Base-by-base conservation (phyloP, 2,113 vertebrate genomes). In the Lophochroa leadbeateri region DNA sequence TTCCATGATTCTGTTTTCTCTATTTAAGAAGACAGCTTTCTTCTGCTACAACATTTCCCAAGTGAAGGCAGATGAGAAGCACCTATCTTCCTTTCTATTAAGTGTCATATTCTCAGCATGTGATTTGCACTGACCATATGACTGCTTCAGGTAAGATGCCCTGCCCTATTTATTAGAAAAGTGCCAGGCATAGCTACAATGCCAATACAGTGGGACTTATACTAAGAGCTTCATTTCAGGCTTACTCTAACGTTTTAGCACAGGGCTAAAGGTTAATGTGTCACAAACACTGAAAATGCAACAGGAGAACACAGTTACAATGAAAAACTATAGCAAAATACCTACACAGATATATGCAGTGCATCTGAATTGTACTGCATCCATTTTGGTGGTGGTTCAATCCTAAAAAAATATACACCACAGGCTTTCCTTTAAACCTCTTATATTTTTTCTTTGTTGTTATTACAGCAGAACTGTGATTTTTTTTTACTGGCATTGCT, bases 201-300 rank as follows among this genome's bases (percentile, higher is more conserved):
- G 9, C 17, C 69, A 93, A 19, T 0, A 82, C 11, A 78, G 0
- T 2, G 21, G 8, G n/a, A 86, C 7, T 28, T 63, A 65, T 1
- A 55, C 21, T 5, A 77, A 53, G 37, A 74, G 9, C 31, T 63
- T 86, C 20, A 70, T 74, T 69, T 70, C 5, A 79, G 77, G 52
- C 35, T 37, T 18, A 46, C n/a, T 85, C 17, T 53, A 85, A 41
- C 11, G 24, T 57, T 44, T 47, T 37, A 64, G 35, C 20, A 67
- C n/a, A 83, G 41, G 93, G 18, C 25, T 70, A 43, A 78, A 74
- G 39, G 31, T 37, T 65, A 57, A 57, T 17, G 12, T 12, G 47
- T 55, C 46, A 60, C 39, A 43, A 81, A 85, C 19, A 68, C 12
- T 43, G 41, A 63, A 86, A 95, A 77, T 15, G 10, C 63, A 88